Evolutionary conservation across 2,888 invertebrate species (phyloP).

Genomic region (Cyaniris semiargus): DNA sequence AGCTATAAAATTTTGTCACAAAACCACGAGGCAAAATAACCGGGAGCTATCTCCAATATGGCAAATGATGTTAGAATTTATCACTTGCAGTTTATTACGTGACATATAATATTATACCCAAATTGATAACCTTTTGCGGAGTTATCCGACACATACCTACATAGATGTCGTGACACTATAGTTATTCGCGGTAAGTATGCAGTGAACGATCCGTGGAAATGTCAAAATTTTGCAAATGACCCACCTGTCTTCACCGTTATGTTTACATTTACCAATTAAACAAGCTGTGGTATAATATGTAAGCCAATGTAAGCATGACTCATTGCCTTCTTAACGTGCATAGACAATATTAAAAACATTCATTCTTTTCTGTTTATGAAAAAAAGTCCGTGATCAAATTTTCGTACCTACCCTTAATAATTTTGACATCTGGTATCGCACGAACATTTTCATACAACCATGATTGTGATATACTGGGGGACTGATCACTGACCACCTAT

Average conservation of each 20-base stretch:
- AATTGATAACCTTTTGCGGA: slow-evolving; percentile 52
- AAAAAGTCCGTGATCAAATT: not conserved
- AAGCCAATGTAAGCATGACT: too few species aligned
- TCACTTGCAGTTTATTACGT: slow-evolving; percentile 40
- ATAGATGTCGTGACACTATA: not conserved
- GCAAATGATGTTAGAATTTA: slow-evolving; percentile 45
- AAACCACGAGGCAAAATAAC: not conserved
- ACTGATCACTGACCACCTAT: not conserved
- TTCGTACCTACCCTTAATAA: not conserved
- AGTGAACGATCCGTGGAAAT: not conserved
- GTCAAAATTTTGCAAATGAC: not conserved
- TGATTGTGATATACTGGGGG: not conserved
- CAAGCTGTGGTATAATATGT: too few species aligned
- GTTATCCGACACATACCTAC: slow-evolving; percentile 45
- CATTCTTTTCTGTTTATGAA: not conserved
- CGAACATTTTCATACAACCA: not conserved
- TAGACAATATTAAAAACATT: not conserved
- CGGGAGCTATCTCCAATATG: slow-evolving; percentile 11
- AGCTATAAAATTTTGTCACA: slow-evolving; percentile 41
- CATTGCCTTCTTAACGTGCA: too few species aligned
- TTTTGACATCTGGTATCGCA: slow-evolving; percentile 2
- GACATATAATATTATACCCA: slow-evolving; percentile 12
- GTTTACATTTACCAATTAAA: too few species aligned
- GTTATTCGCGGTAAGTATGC: not conserved
- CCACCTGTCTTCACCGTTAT: too few species aligned